These are phyloP conservation scores for Spisula solida DNA, from an alignment of 2,888 invertebrate genomes.

Conservation along the genomic window DNA sequence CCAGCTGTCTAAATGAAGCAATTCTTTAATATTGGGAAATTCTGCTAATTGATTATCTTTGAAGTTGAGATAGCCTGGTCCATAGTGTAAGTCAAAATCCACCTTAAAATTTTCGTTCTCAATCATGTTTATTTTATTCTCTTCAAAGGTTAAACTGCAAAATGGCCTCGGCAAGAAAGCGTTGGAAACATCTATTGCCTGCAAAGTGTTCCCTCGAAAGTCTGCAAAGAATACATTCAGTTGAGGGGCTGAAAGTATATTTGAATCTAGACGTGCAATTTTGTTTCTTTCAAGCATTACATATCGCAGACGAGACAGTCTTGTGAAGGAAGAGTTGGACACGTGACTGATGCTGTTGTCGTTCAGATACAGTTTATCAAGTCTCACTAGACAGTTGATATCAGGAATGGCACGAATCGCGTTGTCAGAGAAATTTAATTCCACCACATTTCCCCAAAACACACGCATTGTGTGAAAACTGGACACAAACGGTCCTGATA, in stretches of 20 bases:
- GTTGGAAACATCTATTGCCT: conserved; percentile 52
- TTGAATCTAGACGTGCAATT: conserved; percentile 31
- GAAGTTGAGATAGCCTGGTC: conserved; percentile 50
- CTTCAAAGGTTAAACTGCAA: conserved; percentile 48
- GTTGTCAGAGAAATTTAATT: conserved; percentile 37
- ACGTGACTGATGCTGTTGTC: conserved; percentile 34
- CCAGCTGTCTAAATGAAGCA: conserved; percentile 44
- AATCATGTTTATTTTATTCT: conserved; percentile 55
- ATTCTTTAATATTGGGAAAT: conserved; percentile 57
- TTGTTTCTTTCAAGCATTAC: conserved; percentile 19
- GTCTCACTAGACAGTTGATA: conserved; percentile 47
- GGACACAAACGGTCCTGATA: background rate
- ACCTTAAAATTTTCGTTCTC: conserved; percentile 46
- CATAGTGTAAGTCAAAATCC: conserved; percentile 33
- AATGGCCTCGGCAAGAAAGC: conserved; percentile 45
- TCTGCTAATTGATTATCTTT: conserved; percentile 44
- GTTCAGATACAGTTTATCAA: conserved; percentile 29
- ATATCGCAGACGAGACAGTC: conserved; percentile 26
- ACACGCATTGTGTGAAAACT: conserved; percentile 11
- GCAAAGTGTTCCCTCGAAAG: conserved; percentile 20
- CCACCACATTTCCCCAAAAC: conserved; percentile 34
- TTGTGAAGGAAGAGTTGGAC: conserved; percentile 43
- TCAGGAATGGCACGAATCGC: conserved; percentile 33
- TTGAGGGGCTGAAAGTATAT: background rate
- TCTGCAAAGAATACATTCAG: conserved; percentile 21